A percentile compares a stretch with the other conserved stretches of the same genome.
Conservation (phyloP, 2,113 vertebrate species). For the Agapornis roseicollis region DNA sequence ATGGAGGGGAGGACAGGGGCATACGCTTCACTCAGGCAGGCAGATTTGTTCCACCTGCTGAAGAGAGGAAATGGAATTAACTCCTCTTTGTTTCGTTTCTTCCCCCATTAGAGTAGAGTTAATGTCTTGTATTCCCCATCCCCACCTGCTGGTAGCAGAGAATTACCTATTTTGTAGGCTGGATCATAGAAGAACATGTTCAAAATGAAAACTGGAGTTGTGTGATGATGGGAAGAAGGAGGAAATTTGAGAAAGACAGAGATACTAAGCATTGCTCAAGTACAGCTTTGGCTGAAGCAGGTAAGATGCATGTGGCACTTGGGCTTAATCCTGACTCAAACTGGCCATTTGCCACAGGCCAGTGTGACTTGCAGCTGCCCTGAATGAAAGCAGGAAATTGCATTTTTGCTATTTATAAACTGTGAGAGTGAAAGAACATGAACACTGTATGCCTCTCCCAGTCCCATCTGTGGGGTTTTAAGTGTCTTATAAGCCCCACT, state of each 20-base stretch:
- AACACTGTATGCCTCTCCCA: not conserved
- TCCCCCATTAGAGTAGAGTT: not conserved
- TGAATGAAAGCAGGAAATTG: constrained; percentile 25
- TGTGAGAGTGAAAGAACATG: not conserved
- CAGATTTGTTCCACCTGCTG: constrained; percentile 32
- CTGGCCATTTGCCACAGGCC: not conserved
- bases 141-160: not conserved
- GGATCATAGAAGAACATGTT: not conserved
- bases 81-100: not conserved
- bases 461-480: not conserved
- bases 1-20: not conserved
- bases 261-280: not conserved
- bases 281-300: not conserved
- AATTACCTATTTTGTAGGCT: not conserved
- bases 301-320: not conserved
- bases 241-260: not conserved
- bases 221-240: not conserved
- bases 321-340: not conserved
- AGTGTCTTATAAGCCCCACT: accelerated
- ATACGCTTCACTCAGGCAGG: not conserved
- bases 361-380: not conserved
- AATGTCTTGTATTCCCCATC: not conserved
- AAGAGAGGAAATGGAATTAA: constrained; percentile 29
- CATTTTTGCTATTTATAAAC: constrained; percentile 4
- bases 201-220: not conserved